These are phyloP conservation scores for Oncorhynchus mykiss DNA, from an alignment of 2,113 vertebrate species.

Conservation along the genomic window DNA sequence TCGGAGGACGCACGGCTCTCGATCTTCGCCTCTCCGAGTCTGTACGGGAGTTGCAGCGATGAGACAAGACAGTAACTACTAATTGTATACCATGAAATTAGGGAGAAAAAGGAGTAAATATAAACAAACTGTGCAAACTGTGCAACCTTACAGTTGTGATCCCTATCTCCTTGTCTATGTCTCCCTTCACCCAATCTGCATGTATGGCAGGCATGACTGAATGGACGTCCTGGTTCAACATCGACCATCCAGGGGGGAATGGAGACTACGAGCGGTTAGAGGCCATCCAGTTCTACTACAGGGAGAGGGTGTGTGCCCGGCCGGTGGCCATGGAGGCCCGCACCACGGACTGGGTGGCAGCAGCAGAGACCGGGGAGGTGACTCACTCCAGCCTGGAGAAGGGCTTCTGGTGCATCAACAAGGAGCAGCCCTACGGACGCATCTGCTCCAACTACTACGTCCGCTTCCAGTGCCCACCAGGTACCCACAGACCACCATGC, in stretches of 20 bases:
- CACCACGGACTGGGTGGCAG: constrained; percentile 89
- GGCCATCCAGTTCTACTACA: constrained; percentile 91
- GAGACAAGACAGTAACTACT: too few species aligned
- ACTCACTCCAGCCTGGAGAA: constrained; percentile 85
- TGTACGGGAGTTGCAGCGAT: too few species aligned
- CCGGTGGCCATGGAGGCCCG: constrained; percentile 88
- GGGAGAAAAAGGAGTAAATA: too few species aligned
- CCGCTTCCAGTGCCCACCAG: constrained; percentile 90
- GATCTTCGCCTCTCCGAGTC: too few species aligned
- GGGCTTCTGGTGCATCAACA: constrained; percentile 92
- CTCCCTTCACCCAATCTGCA: constrained; percentile 6
- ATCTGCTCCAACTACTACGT: constrained; percentile 93
- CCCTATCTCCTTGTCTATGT: too few species aligned
- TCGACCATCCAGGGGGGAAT: constrained; percentile 92
- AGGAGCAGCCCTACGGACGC: constrained; percentile 82
- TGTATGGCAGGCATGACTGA: constrained; percentile 70
- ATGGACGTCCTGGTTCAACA: constrained; percentile 98
- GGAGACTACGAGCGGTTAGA: constrained; percentile 93
- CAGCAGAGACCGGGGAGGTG: constrained; percentile 84
- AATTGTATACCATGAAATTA: too few species aligned
- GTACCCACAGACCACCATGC: constrained; percentile 57
- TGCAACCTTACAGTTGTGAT: too few species aligned
- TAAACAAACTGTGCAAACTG: too few species aligned
- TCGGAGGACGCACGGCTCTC: too few species aligned
- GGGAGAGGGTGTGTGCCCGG: constrained; percentile 79